These are phyloP conservation scores for Noctua fimbriata DNA, from an alignment of 2,888 invertebrate genomes.

Conservation along the genomic window DNA sequence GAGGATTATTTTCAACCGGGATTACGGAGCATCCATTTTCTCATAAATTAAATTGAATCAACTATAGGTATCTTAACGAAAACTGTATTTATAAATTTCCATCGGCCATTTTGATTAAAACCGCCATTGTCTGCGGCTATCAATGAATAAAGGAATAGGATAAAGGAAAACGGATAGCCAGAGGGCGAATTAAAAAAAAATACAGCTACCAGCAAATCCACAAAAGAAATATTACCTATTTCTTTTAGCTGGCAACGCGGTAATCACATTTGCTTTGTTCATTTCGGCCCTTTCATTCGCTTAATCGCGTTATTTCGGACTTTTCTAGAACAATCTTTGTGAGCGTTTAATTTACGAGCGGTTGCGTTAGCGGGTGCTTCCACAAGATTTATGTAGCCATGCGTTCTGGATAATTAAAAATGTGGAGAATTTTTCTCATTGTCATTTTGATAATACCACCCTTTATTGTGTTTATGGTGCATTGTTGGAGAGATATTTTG, in stretches of 20 bases:
- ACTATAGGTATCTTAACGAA: slow-evolving; percentile 26
- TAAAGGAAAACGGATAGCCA: slow-evolving; percentile 70
- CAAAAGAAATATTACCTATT: slow-evolving; percentile 89
- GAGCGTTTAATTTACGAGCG: slow-evolving; percentile 65
- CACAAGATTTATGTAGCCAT: slow-evolving; percentile 58
- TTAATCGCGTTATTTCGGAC: slow-evolving; percentile 89
- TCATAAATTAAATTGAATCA: slow-evolving; percentile 33
- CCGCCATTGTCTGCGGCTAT: slow-evolving; percentile 68
- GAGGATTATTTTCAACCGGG: slow-evolving; percentile 30
- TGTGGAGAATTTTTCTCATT: slow-evolving; percentile 61
- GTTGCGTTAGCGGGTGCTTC: slow-evolving; percentile 63
- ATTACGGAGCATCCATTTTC: slow-evolving; percentile 10
- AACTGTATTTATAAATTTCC: slow-evolving; percentile 62
- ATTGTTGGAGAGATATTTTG: slow-evolving; percentile 54
- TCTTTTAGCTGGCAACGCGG: slow-evolving; percentile 86
- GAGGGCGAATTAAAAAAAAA: slow-evolving; percentile 72
- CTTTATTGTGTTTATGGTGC: slow-evolving; percentile 61
- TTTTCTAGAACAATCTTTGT: slow-evolving; percentile 80
- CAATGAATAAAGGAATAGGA: slow-evolving; percentile 70
- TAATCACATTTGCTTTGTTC: slow-evolving; percentile 90
- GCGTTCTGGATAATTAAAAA: slow-evolving; percentile 65
- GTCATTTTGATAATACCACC: slow-evolving; percentile 62
- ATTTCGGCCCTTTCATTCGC: slow-evolving; percentile 88
- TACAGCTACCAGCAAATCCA: slow-evolving; percentile 73
- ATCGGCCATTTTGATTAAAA: slow-evolving; percentile 67